Evolutionary conservation across 2,797 vertebrate genomes (phyloP).

Genomic region (Hephaestus fuliginosus): DNA sequence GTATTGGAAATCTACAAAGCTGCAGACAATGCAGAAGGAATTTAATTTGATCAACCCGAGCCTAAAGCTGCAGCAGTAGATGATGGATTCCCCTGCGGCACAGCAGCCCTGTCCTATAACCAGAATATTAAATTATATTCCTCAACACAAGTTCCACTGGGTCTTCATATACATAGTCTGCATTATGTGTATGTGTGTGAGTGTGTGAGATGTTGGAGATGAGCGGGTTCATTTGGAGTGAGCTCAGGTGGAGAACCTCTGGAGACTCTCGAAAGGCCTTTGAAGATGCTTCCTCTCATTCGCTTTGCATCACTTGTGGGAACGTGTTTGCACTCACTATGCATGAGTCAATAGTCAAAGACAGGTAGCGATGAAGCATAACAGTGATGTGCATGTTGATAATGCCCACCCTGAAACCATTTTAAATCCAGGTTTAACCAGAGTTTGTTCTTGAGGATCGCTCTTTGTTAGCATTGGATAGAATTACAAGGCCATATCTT

Average conservation of each 20-base stretch:
- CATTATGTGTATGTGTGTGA: background rate
- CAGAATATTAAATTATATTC: constrained; percentile 49
- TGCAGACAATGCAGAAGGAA: constrained; percentile 39
- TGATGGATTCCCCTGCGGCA: constrained; percentile 36
- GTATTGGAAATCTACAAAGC: constrained; percentile 48
- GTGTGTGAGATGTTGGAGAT: constrained; percentile 25
- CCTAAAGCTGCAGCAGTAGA: constrained; percentile 35
- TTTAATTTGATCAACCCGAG: constrained; percentile 54
- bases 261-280: constrained; percentile 42
- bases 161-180: constrained; percentile 33
- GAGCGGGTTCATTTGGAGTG: constrained; percentile 39
- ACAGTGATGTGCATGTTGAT: background rate
- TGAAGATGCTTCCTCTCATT: constrained; percentile 44
- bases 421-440: background rate
- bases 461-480: background rate
- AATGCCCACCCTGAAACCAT: background rate
- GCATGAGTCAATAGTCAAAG: constrained; percentile 21
- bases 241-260: constrained; percentile 54
- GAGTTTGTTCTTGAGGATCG: background rate
- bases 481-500: background rate
- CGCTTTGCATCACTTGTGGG: constrained; percentile 21
- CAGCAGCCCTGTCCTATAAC: constrained; percentile 38
- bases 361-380: background rate
- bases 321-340: constrained; percentile 1
- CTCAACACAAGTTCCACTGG: constrained; percentile 37